A percentile compares a stretch with the other conserved stretches of the same genome.
These are phyloP conservation scores for Ellobius talpinus DNA, from an alignment of 2,113 vertebrate species.

Conservation along the genomic window DNA sequence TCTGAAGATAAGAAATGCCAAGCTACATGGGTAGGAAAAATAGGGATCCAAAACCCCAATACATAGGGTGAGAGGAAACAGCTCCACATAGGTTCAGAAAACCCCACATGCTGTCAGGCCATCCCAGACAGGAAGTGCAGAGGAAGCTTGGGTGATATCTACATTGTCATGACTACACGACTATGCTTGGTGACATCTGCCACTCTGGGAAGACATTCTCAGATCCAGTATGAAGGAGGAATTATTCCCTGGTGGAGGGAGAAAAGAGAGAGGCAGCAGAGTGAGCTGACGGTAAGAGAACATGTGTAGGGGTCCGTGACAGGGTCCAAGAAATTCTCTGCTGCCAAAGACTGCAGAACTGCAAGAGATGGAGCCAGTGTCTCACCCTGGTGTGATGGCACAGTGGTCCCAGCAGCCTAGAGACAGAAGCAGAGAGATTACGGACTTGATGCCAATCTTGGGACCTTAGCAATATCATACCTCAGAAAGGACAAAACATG, in stretches of 20 bases:
- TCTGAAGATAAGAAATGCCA: neutral
- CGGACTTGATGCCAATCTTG: neutral
- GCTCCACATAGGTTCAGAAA: neutral
- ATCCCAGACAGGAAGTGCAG: neutral
- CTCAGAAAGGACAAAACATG: neutral
- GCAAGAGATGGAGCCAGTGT: too few relatives aligned
- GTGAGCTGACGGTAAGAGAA: neutral
- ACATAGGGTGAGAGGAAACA: neutral
- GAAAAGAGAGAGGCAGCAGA: rapidly evolving
- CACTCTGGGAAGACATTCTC: neutral
- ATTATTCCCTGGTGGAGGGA: neutral
- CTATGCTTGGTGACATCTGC: neutral
- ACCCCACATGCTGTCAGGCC: neutral
- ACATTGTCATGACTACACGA: too few relatives aligned
- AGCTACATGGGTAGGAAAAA: too few relatives aligned
- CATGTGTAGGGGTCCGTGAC: too few relatives aligned
- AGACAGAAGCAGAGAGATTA: neutral
- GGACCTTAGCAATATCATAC: too few relatives aligned
- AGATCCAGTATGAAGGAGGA: neutral
- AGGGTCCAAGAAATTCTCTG: neutral
- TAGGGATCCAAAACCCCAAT: neutral
- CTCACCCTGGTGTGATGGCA: neutral
- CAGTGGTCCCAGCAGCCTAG: too few relatives aligned
- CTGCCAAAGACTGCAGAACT: neutral
- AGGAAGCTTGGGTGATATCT: rapidly evolving